A percentile compares a stretch with the other conserved stretches of the same genome.
Conservation (phyloP, 2,888 invertebrate species). For the Emesis russula region DNA sequence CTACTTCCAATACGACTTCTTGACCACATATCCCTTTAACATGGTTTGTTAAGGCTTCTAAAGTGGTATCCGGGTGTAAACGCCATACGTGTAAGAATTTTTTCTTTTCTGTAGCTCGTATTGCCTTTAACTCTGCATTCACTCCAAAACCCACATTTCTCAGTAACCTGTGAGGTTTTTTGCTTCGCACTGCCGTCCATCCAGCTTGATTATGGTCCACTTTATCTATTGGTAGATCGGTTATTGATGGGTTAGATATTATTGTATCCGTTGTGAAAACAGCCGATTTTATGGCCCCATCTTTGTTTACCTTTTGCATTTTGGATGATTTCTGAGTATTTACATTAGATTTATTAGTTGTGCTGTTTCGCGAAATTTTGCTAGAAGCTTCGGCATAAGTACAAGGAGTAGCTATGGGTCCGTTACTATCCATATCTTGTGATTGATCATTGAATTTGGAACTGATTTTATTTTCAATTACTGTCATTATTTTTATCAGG, state of each 20-base stretch:
- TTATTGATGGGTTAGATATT: too few species aligned
- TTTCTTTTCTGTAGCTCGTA: slow-evolving; percentile 33
- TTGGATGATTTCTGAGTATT: too few species aligned
- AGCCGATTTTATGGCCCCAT: too few species aligned
- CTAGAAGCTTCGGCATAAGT: background rate
- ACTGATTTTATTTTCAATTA: background rate
- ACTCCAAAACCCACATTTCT: background rate
- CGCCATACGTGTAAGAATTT: slow-evolving; percentile 40
- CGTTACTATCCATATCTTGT: background rate
- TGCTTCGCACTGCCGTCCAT: too few species aligned
- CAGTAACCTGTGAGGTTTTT: too few species aligned
- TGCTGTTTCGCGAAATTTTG: background rate
- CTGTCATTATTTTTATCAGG: background rate
- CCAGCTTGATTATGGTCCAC: too few species aligned
- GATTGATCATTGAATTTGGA: background rate
- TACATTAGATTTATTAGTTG: background rate
- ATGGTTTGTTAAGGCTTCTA: background rate
- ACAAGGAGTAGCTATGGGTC: background rate
- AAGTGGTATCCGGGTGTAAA: slow-evolving; percentile 25
- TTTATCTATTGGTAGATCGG: too few species aligned
- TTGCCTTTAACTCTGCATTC: slow-evolving; percentile 22
- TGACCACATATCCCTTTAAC: too few species aligned
- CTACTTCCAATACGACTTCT: too few species aligned
- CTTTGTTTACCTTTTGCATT: too few species aligned
- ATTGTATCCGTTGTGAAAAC: too few species aligned